phyloP scores from a whole-genome alignment of 92 coral and sea anemone species.

The Zoanthus sansibaricus region DNA sequence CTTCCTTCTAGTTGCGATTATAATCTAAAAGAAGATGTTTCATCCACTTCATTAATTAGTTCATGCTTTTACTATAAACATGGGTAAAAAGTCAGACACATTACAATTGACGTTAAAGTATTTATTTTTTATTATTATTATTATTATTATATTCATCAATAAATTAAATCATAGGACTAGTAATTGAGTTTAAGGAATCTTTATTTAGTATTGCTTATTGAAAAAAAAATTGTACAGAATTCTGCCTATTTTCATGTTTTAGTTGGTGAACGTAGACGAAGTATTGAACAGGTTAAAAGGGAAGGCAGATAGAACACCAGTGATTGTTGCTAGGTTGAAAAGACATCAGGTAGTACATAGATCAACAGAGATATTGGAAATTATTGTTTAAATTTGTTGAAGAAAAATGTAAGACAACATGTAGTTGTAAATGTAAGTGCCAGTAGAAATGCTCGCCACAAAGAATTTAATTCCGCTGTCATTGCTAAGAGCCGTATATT shows the following conservation, averaged over 20 bases:
- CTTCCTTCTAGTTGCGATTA: too few species aligned
- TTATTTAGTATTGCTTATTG: neutral
- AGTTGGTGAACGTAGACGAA: conserved; percentile 40
- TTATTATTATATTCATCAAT: too few species aligned
- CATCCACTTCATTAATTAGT: too few species aligned
- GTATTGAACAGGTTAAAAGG: conserved; percentile 30
- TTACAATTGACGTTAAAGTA: too few species aligned
- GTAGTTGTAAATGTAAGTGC: neutral
- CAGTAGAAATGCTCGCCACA: neutral
- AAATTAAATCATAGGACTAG: too few species aligned
- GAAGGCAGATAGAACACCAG: conserved; percentile 43
- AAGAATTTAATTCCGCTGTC: too few species aligned
- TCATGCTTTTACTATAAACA: too few species aligned
- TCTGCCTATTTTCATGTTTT: conserved; percentile 2
- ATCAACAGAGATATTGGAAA: neutral
- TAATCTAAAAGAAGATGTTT: too few species aligned
- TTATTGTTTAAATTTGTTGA: too few species aligned
- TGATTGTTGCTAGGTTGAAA: conserved; percentile 30
- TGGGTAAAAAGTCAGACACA: too few species aligned
- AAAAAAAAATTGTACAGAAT: neutral
- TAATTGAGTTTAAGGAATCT: too few species aligned
- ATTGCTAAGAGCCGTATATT: neutral
- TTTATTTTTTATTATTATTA: too few species aligned
- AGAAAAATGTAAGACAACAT: neutral
- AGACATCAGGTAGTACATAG: conserved; percentile 9